Conservation (phyloP, 2,113 vertebrate species). For the Prionailurus bengalensis region DNA sequence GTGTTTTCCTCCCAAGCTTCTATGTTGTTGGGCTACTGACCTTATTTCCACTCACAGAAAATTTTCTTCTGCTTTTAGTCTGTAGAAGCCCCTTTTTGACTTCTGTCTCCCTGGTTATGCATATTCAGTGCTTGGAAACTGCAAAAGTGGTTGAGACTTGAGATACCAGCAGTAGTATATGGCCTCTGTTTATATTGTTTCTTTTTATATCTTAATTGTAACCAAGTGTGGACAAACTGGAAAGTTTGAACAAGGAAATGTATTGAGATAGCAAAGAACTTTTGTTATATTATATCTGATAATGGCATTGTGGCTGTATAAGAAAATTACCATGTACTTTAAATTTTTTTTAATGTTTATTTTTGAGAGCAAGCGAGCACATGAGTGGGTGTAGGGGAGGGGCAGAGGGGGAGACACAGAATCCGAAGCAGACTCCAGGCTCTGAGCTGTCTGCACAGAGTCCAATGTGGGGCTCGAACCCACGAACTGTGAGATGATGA, state of each 20-base stretch:
- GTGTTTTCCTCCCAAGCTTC: neutral
- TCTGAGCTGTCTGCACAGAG: no score
- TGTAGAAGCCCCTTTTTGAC: neutral
- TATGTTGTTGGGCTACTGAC: neutral
- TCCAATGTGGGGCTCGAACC: no score
- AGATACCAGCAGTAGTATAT: neutral
- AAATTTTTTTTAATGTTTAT: no score
- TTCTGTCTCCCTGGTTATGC: neutral
- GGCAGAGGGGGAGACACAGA: no score
- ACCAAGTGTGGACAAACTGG: neutral
- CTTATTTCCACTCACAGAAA: neutral
- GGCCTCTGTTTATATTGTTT: neutral
- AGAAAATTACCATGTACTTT: neutral
- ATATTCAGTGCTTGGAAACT: neutral
- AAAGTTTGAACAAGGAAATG: neutral
- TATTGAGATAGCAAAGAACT: constrained; percentile 17
- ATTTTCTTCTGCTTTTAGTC: neutral
- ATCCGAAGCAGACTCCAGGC: no score
- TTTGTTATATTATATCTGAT: neutral
- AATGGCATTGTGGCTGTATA: neutral
- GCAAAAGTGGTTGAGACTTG: neutral
- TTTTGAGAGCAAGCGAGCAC: no score
- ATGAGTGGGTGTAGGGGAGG: no score
- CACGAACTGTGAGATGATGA: no score
- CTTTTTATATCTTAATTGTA: neutral